A percentile compares a stretch with the other conserved stretches of the same genome.
Conservation (phyloP, 2,113 vertebrate species). For the Strigops habroptila region DNA sequence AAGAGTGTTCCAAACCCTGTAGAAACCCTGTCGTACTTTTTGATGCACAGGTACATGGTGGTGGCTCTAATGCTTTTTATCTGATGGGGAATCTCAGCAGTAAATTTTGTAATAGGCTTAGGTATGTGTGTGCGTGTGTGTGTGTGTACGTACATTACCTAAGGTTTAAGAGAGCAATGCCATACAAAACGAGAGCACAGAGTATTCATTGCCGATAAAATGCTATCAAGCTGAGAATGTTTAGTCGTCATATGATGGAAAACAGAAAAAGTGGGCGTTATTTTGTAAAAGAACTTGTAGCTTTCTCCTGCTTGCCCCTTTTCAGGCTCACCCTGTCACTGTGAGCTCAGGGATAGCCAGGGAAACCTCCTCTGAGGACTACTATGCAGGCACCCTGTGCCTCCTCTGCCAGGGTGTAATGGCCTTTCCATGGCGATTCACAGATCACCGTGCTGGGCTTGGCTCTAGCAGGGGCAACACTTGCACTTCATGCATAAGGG, state of each 20-base stretch:
- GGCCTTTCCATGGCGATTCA: not conserved
- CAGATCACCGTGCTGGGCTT: not conserved
- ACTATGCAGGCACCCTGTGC: fast-evolving
- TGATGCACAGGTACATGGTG: not conserved
- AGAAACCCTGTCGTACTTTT: not conserved
- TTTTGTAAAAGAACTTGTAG: not conserved
- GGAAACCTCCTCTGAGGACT: not conserved
- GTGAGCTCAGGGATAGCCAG: not conserved
- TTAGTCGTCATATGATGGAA: not conserved
- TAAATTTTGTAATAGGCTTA: not conserved
- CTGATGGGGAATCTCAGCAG: not conserved
- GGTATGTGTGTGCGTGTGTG: no score
- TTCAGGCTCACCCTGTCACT: fast-evolving
- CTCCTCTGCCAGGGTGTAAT: not conserved
- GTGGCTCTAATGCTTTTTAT: not conserved
- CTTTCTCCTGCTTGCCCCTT: not conserved
- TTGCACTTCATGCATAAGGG: not conserved
- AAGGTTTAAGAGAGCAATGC: not conserved
- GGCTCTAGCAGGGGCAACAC: not conserved
- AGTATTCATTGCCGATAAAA: not conserved
- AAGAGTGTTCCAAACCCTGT: not conserved
- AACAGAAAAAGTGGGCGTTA: not conserved
- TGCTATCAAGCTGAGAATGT: not conserved
- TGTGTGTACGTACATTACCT: not conserved
- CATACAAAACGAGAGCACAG: not conserved